Evolutionary conservation across 2,888 invertebrate species (phyloP).

Genomic region (Leucozona laternaria): DNA sequence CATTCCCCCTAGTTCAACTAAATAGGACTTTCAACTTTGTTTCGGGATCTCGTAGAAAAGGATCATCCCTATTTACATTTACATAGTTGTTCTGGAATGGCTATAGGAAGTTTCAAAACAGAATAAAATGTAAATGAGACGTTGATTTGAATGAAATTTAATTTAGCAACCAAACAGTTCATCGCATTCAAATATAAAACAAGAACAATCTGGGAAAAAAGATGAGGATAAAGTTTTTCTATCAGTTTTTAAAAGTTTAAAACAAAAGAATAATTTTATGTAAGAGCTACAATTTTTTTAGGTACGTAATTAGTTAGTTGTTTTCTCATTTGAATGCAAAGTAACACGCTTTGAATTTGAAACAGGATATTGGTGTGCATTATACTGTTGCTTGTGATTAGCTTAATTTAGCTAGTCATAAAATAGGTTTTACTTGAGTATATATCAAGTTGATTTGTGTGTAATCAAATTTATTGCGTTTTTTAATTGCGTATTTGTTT

Average conservation of each 20-base stretch:
- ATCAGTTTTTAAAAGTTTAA: background rate
- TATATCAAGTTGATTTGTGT: no score
- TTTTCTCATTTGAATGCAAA: background rate
- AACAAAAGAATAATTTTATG: background rate
- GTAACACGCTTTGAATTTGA: background rate
- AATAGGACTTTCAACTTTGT: constrained; percentile 30
- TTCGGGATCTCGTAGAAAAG: constrained; percentile 27
- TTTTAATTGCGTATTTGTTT: no score
- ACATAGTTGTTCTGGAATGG: constrained; percentile 17
- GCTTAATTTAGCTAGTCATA: no score
- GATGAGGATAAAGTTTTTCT: constrained; percentile 2
- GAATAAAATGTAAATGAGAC: constrained; percentile 38
- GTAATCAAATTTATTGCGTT: no score
- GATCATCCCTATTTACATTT: constrained; percentile 34
- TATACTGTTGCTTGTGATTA: no score
- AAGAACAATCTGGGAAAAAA: background rate
- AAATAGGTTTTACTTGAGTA: background rate
- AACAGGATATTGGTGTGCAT: background rate
- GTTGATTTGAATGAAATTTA: constrained; percentile 58
- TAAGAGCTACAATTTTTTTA: background rate
- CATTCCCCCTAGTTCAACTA: background rate
- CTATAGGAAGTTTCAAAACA: constrained; percentile 1
- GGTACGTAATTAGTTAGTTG: background rate
- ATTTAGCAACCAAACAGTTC: constrained; percentile 16
- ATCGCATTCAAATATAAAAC: constrained; percentile 9